Evolutionary conservation across 2,888 invertebrate species (phyloP), one percentile per base, ranked within the genome.

Genomic region (Clunio marinus): DNA sequence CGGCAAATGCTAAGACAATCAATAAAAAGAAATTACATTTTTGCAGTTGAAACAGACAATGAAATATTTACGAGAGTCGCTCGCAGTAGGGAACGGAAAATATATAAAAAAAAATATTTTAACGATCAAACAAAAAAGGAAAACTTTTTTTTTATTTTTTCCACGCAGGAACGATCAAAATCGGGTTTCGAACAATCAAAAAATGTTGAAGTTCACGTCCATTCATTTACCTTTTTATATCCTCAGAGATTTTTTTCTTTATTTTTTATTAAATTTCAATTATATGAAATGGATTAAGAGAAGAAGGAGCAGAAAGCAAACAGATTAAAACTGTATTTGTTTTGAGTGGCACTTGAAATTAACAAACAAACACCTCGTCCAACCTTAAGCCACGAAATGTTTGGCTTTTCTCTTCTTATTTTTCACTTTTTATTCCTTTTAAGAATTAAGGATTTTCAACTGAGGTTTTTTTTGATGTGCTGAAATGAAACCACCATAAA

Each of bases 111-210:
- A 59, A 59, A 59, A 32, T 45, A n/a, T 45, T 66, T 66, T 66
- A 66, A 66, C 66, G 66, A 66, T 66, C 66, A 66, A 66, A 66
- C 66, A 66, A 66, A 55, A 51, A 66, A 27, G 66, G 24, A 45
- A 41, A 46, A 46, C 8, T 28, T 46, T 66, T 63, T 27, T 65
- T 15, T 24, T 17, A 17, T 46, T 65, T n/a, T n/a, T n/a, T n/a
- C 20, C 7, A 25, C 55, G 22, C 25, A 57, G 57, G 13, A 57
- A 51, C 25, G 22, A 57, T 13, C 22, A 62, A 28, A 62, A 24
- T 32, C 2, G 22, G 32, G 28, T 46, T 46, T 66, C 46, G 32
- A 45, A 46, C 27, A n/a, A 37, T 63, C 66, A 66, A 25, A n/a
- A n/a, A 63, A 63, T 45, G 57, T 28, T 13, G 5, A 32, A 66